Evolutionary conservation across 2,888 invertebrate species (phyloP).

Genomic region (Eumerus sabulonum): DNA sequence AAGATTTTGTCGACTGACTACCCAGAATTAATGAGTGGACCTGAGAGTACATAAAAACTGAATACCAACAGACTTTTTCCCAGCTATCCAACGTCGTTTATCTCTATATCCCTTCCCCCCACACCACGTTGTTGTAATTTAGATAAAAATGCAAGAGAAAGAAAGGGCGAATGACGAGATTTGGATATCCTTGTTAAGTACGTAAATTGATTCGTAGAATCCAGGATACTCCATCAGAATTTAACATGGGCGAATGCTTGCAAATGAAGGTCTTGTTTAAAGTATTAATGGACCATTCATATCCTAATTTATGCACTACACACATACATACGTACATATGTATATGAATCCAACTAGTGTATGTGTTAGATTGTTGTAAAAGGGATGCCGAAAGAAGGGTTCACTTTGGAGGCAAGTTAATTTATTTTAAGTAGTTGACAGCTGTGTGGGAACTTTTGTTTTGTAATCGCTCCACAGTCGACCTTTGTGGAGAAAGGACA

Average conservation of each 20-base stretch:
- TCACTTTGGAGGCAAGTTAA: constrained; percentile 3
- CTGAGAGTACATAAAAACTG: constrained; percentile 21
- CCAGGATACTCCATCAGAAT: constrained; percentile 40
- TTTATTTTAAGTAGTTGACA: constrained; percentile 43
- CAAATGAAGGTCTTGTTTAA: constrained; percentile 38
- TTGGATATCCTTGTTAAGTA: constrained; percentile 37
- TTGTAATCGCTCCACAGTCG: background rate
- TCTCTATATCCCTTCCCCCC: too few relatives aligned
- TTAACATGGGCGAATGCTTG: constrained; percentile 50
- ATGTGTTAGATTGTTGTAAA: background rate
- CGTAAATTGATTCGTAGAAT: constrained; percentile 55
- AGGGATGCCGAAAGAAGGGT: constrained; percentile 5
- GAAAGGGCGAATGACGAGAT: background rate
- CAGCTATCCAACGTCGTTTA: background rate
- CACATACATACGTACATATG: background rate
- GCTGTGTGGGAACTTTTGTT: constrained; percentile 36
- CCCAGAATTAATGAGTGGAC: constrained; percentile 64
- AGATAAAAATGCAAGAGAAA: background rate
- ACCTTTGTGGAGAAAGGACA: too few relatives aligned
- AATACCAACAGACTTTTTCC: background rate
- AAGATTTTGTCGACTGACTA: constrained; percentile 60
- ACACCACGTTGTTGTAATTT: too few relatives aligned
- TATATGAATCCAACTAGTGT: too few relatives aligned
- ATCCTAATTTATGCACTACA: constrained; percentile 59
- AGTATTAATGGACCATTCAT: constrained; percentile 50